Percentiles rank a stretch among this genome's conserved stretches.
Evolutionary conservation across 30 jellyfish, hydroid and myxozoan genomes (phyloP).

Genomic region (Hydra vulgaris): DNA sequence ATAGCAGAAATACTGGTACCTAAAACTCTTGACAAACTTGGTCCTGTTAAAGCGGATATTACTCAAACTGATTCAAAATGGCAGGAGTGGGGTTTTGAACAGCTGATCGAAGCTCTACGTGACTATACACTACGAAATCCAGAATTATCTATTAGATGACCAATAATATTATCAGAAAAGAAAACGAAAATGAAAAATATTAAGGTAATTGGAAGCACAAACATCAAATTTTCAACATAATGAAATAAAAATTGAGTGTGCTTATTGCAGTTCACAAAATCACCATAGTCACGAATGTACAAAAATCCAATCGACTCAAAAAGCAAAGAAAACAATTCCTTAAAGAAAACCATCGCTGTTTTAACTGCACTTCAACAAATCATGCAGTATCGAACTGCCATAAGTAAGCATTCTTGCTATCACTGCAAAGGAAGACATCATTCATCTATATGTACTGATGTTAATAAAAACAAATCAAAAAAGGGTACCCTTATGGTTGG

Average conservation of each 20-base stretch:
- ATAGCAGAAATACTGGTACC: conserved; percentile 31
- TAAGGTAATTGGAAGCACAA: background rate
- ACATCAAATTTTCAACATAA: background rate
- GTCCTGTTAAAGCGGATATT: conserved; percentile 18
- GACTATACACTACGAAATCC: conserved; percentile 24
- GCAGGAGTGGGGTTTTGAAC: no score
- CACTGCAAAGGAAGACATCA: conserved; percentile 46
- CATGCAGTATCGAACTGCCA: conserved; percentile 52
- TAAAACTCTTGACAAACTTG: conserved; percentile 31
- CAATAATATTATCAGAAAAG: no score
- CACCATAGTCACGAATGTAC: conserved; percentile 19
- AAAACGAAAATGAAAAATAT: no score
- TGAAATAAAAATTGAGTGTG: background rate
- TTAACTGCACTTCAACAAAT: conserved; percentile 46
- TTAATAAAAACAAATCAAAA: conserved; percentile 15
- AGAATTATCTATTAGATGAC: background rate
- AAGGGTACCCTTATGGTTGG: conserved; percentile 27
- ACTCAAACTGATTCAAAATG: conserved; percentile 14
- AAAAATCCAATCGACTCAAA: background rate
- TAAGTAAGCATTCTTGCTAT: conserved; percentile 22
- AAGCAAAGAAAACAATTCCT: conserved; percentile 15
- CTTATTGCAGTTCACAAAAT: conserved; percentile 12
- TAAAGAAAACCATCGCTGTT: conserved; percentile 39
- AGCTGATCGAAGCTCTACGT: no score
- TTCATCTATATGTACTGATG: conserved; percentile 42